Base-by-base conservation (phyloP, 2,113 vertebrate genomes). In the Machaerirhynchus nigripectus region DNA sequence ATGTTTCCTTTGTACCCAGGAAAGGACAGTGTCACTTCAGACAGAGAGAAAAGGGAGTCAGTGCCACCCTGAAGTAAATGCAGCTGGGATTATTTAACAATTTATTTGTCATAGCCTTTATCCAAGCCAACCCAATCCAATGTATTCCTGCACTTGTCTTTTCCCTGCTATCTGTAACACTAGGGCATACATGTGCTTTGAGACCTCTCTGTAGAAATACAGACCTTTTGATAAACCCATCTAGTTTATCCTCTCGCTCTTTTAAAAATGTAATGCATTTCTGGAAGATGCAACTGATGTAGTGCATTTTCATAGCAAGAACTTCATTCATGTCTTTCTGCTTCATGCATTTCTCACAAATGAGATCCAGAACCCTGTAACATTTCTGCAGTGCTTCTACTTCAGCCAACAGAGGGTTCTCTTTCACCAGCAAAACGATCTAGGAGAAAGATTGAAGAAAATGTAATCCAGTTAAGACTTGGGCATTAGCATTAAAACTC, bases 271-370 rank as follows among this genome's bases (percentile, higher is more conserved):
- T 97, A 55, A 97, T 95, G 30, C 99, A 99, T 91, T 99, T 99
- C 86, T 99, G 98, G 88, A 99, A 98, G 96, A 99, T 97, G 49
- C 99, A 99, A 93, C 99, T 99, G 96, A 99, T 98, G 94, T 99
- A 99, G 96, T 99, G 99, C 99, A 99, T 99, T 98, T 99, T 99
- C 98, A 99, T 98, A 92, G 99, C 99, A 81, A 99, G 97, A n/a
- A 99, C 99, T 98, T 99, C 99, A 80, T 99, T 99, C 99, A 99
- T 99, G 67, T 99, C 99, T 97, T 98, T 98, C 94, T 99, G 99
- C 95, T 99, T 99, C 98, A 99, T 99, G 90, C 99, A 99, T 79
- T 99, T 99, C 97, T 99, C 99, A 70, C 99, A 99, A 94, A 99
- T 99, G 59, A 99, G 98, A 96, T 99, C 99, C 98, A 99, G 98